Evolutionary conservation across 1,140 invertebrate species (phyloP).

Genomic region (Drosophila persimilis): DNA sequence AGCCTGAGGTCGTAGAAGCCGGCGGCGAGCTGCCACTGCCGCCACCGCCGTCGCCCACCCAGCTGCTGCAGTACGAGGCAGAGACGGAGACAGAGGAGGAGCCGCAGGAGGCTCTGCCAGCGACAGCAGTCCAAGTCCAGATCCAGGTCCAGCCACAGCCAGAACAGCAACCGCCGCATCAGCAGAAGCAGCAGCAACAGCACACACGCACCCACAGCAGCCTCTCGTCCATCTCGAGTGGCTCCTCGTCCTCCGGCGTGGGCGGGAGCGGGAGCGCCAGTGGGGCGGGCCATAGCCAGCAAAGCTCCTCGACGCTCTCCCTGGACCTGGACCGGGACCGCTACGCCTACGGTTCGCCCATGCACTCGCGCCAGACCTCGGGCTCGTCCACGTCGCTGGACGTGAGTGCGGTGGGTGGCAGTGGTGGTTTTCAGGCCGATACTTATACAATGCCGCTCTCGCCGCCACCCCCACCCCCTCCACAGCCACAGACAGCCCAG

Average conservation of each 20-base stretch:
- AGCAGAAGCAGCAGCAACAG: constrained; percentile 28
- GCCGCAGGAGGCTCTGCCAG: constrained; percentile 21
- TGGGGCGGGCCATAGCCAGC: constrained; percentile 43
- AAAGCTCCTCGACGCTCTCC: constrained; percentile 62
- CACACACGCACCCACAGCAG: constrained; percentile 74
- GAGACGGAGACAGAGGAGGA: constrained; percentile 54
- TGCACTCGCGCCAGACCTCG: constrained; percentile 75
- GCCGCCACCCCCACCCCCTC: constrained; percentile 51
- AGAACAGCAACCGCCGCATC: constrained; percentile 23
- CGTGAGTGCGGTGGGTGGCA: constrained; percentile 28
- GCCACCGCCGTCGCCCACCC: constrained; percentile 75
- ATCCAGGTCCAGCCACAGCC: constrained; percentile 24
- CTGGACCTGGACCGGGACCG: constrained; percentile 39
- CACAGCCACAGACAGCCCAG: constrained; percentile 20
- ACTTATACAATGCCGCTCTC: constrained; percentile 59
- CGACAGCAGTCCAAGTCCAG: constrained; percentile 30
- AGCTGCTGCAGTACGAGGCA: constrained; percentile 69
- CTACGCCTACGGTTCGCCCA: constrained; percentile 54
- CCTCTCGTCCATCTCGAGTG: constrained; percentile 68
- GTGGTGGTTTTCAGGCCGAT: constrained; percentile 23
- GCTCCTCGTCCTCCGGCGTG: constrained; percentile 65
- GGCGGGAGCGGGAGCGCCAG: constrained; percentile 55
- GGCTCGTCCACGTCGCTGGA: constrained; percentile 67
- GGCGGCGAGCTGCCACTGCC: constrained; percentile 67
- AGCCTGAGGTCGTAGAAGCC: constrained; percentile 21